phyloP scores from a whole-genome alignment of 64 coral and sea anemone genomes.

The Montipora efflorescens region DNA sequence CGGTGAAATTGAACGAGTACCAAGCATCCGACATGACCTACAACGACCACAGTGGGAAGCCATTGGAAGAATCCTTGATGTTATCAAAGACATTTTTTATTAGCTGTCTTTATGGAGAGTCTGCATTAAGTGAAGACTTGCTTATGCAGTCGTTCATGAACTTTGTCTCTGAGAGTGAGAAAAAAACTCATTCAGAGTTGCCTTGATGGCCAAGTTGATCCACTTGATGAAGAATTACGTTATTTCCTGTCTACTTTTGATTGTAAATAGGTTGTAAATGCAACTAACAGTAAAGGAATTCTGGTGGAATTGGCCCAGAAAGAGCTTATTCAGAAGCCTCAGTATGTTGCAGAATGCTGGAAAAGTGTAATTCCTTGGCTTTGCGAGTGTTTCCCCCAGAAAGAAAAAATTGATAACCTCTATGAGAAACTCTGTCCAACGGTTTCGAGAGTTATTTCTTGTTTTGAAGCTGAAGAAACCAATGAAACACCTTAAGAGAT shows the following conservation, averaged over 20 bases:
- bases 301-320: conserved; percentile 63
- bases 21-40: conserved; percentile 69
- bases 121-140: neutral
- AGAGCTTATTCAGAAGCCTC: conserved; percentile 55
- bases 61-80: conserved; percentile 62
- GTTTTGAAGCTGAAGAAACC: neutral
- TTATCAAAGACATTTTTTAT: conserved; percentile 61
- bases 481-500: conserved; percentile 38
- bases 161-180: conserved; percentile 38
- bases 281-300: conserved; percentile 27
- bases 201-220: conserved; percentile 39
- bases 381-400: no score
- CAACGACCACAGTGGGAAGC: conserved; percentile 64
- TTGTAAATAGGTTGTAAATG: conserved; percentile 32
- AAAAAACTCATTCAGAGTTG: conserved; percentile 23
- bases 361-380: neutral
- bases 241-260: conserved; percentile 65
- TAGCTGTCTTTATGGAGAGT: conserved; percentile 65
- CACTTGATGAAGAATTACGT: conserved; percentile 50
- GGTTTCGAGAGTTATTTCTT: neutral
- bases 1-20: conserved; percentile 73
- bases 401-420: no score
- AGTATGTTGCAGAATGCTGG: neutral
- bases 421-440: no score
- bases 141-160: conserved; percentile 64